Evolutionary conservation across 2,113 vertebrate genomes (phyloP), one percentile per base, ranked within the genome.

Genomic region (Gracilinanus agilis): DNA sequence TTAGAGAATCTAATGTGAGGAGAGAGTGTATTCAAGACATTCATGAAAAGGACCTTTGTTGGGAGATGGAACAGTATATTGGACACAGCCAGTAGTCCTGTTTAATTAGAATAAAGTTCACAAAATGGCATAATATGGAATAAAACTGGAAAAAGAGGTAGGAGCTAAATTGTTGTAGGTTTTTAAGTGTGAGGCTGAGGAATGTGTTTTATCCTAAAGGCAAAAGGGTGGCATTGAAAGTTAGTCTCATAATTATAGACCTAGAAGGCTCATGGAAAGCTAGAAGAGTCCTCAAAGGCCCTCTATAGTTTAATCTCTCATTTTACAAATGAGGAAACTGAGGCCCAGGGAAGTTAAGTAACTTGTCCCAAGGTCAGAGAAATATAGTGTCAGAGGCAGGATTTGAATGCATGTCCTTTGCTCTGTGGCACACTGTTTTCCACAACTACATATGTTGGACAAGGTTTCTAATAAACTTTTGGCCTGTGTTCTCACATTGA

Each of bases 401-500:
- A 58, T 90, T 49, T 49, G 49, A 49, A 49, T 49, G 49, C 49
- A 49, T 53, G 21, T 4, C 29, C 40, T 13, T 44, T 24, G 23
- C 83, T 54, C 89, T 54, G 11, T 13, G 29, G 12, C 25, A 16
- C 44, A 9, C 25, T 53, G 55, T 93, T 97, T 96, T 55, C 94
- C 55, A 54, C 56, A 10, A 24, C 29, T 92, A 91, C 11, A 24
- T 89, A 96, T 96, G 91, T 95, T 93, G 96, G 94, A 55, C 96
- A 93, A 88, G 89, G 97, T 96, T 97, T 97, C 97, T 96, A 95
- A 97, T 97, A 96, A 97, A 97, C 2, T 0, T 92, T 54, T 90
- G 49, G 96, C 89, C 95, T 98, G 96, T 96, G 97, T 97, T 96
- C 92, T 97, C 49, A 94, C 91, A 95, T 91, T 53, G 94, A 92